Percentiles rank a stretch among this genome's conserved stretches.
Conservation (phyloP, 2,888 invertebrate genomes). For the Acrobasis consociella region DNA sequence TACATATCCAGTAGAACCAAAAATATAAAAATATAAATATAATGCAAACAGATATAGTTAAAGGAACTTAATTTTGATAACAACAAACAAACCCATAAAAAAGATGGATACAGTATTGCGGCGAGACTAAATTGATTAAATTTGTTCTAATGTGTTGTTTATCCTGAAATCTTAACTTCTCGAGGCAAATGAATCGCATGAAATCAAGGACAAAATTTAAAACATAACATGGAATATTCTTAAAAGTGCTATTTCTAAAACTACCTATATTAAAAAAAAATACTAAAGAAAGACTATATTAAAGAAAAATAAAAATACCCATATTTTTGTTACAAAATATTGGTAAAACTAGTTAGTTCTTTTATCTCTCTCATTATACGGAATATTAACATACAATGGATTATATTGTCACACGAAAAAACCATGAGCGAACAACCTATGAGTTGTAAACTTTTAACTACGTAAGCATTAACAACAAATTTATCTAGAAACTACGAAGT, state of each 20-base stretch:
- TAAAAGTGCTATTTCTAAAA: neutral
- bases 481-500: too few relatives aligned
- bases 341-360: conserved; percentile 8
- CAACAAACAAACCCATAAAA: neutral
- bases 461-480: too few relatives aligned
- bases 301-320: too few relatives aligned
- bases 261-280: too few relatives aligned
- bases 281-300: too few relatives aligned
- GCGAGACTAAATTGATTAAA: neutral
- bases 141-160: too few relatives aligned
- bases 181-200: too few relatives aligned
- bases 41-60: too few relatives aligned
- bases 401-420: conserved; percentile 10
- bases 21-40: too few relatives aligned
- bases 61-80: neutral
- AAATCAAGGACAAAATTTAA: too few relatives aligned
- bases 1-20: too few relatives aligned
- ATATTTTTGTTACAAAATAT: neutral
- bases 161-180: neutral
- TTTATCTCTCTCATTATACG: conserved; percentile 14
- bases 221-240: neutral
- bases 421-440: conserved; percentile 1
- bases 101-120: neutral
- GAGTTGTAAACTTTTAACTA: neutral
- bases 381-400: conserved; percentile 16